Base-by-base conservation (phyloP, 2,888 invertebrate genomes). In the Dynastes grantii region DNA sequence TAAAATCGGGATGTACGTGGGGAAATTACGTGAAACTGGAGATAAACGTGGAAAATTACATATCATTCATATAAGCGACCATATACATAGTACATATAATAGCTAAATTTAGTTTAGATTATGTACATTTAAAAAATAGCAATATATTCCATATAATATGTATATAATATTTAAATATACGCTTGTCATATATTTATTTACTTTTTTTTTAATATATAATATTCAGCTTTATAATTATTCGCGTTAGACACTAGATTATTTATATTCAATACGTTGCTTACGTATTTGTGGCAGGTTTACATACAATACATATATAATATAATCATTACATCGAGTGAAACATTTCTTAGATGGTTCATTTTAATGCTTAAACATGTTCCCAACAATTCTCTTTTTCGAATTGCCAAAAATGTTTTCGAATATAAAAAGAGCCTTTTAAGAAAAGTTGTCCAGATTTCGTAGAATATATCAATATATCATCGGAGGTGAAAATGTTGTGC, bases 221-320 rank as follows among this genome's bases (percentile, higher is more conserved):
- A 65, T 65, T 45, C 45, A 40, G 16, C n/a, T 40, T 37, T 37
- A 40, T 65, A 65, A 40, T 65, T 45, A 45, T 45, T 11, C 8
- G 45, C 45, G 45, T 45, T 45, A 45, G 8, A 45, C 45, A 45
- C 8, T 45, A 45, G 6, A 45, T 45, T 4, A 45, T 45, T 45
- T 45, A 45, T 45, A 55, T 55, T 16, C 8, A 16, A 55, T 55
- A 55, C 55, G 55, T 55, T 6, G n/a, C 6, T 55, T 87, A 87
- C 86, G 87, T 87, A 86, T 87, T 86, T 85, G 83, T 86, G 87
- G 87, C 86, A 86, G 86, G 87, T 86, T 86, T 80, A 85, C 82
- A 86, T 84, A 45, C 45, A 45, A 45, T 8, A 45, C 45, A 45
- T 45, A 11, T 45, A 45, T 45, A 45, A 45, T 37, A 37, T 37